Evolutionary conservation across 2,113 vertebrate species (phyloP).

Genomic region (Catagonus wagneri): DNA sequence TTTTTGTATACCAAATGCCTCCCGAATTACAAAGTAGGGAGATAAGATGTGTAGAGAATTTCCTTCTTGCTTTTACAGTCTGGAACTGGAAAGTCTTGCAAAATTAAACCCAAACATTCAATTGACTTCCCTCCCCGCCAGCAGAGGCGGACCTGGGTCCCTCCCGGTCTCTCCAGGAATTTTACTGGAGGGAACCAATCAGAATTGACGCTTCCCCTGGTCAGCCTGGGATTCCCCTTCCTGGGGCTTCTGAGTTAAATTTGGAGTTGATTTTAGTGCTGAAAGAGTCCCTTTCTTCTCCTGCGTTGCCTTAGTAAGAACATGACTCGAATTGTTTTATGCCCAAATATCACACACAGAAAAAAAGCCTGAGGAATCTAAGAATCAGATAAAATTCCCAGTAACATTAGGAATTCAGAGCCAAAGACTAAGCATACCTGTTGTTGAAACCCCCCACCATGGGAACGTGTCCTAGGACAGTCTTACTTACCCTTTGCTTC

Average conservation of each 20-base stretch:
- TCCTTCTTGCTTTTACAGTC: background rate
- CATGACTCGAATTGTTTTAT: background rate
- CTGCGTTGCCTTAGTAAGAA: background rate
- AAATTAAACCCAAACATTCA: background rate
- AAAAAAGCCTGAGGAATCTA: background rate
- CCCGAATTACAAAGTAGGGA: background rate
- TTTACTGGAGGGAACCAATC: background rate
- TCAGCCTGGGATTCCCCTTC: background rate
- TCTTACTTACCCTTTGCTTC: background rate
- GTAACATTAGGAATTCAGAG: background rate
- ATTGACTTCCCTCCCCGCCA: background rate
- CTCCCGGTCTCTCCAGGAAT: background rate
- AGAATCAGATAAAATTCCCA: background rate
- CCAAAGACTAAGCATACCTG: background rate
- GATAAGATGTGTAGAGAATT: background rate
- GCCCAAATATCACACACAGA: background rate
- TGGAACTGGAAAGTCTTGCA: background rate
- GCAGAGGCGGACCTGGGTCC: background rate
- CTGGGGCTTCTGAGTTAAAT: background rate
- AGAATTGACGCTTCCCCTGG: background rate
- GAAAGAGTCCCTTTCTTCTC: background rate
- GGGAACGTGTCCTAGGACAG: rapidly evolving
- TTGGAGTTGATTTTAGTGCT: background rate
- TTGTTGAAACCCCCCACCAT: background rate
- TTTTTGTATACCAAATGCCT: background rate